Conservation (phyloP, 2,113 vertebrate species). For the Crotalus horridus region DNA sequence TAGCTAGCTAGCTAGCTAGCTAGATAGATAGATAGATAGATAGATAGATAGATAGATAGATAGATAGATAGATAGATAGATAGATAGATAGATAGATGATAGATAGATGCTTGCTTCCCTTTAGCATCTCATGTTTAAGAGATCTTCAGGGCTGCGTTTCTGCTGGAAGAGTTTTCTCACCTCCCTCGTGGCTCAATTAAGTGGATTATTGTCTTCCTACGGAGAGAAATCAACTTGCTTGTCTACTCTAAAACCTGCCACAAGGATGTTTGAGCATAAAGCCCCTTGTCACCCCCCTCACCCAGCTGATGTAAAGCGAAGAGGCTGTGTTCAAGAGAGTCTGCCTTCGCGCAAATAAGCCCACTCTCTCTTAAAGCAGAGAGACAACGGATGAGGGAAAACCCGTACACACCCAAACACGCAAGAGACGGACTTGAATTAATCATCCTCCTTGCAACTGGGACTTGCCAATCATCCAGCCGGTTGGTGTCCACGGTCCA, state of each 20-base stretch:
- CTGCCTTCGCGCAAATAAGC: background rate
- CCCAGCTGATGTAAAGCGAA: background rate
- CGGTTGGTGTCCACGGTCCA: background rate
- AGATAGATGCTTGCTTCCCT: background rate
- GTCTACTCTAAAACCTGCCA: constrained; percentile 43
- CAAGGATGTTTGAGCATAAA: constrained; percentile 59
- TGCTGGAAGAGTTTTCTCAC: constrained; percentile 72
- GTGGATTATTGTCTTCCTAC: constrained; percentile 92
- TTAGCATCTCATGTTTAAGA: fast-evolving
- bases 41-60: too few relatives aligned
- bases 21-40: too few relatives aligned
- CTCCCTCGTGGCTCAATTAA: constrained; percentile 97
- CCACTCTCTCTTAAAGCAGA: constrained; percentile 5
- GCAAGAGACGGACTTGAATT: background rate
- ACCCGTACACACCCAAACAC: background rate
- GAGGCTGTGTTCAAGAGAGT: background rate
- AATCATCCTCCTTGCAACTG: background rate
- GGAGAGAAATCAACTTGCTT: constrained; percentile 77
- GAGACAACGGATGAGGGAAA: background rate
- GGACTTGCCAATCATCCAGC: background rate
- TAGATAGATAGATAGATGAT: too few relatives aligned
- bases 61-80: too few relatives aligned
- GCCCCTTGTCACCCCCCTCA: background rate
- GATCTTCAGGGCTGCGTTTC: constrained; percentile 52
- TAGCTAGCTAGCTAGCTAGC: background rate